phyloP scores from a whole-genome alignment of 1,140 invertebrate species.

The Drosophila bipectinata region DNA sequence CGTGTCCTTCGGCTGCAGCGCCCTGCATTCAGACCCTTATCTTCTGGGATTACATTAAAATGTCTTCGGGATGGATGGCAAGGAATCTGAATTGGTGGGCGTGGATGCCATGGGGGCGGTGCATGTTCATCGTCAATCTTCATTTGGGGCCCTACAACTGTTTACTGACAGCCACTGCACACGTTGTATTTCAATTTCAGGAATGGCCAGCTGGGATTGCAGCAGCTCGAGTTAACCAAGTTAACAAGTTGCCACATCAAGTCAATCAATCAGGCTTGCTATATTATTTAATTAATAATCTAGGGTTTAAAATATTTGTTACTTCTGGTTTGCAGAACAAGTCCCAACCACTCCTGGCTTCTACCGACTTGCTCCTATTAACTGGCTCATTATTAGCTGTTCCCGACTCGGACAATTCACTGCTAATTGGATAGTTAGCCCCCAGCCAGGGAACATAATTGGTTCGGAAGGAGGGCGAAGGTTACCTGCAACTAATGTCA shows the following conservation, averaged over 20 bases:
- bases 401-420: slow-evolving; percentile 2
- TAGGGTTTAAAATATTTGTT: too few species aligned
- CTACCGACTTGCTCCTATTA: background rate
- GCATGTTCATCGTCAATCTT: slow-evolving; percentile 48
- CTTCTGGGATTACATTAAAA: slow-evolving; percentile 54
- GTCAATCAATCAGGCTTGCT: background rate
- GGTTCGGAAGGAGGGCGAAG: slow-evolving; percentile 34
- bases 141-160: slow-evolving; percentile 32
- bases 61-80: slow-evolving; percentile 39
- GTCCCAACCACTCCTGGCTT: background rate
- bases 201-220: slow-evolving; percentile 40
- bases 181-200: slow-evolving; percentile 39
- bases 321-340: background rate
- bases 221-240: background rate
- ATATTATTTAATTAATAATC: background rate
- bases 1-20: slow-evolving; percentile 34
- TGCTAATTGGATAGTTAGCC: slow-evolving; percentile 45
- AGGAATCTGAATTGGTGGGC: slow-evolving; percentile 32
- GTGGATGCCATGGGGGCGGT: background rate
- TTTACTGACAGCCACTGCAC: slow-evolving; percentile 22
- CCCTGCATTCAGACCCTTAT: slow-evolving; percentile 28
- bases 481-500: slow-evolving; percentile 59
- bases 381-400: slow-evolving; percentile 22
- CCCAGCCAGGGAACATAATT: slow-evolving; percentile 19
- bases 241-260: slow-evolving; percentile 15